Conservation (phyloP, 1,140 invertebrate genomes). For the Odontomachus brunneus region DNA sequence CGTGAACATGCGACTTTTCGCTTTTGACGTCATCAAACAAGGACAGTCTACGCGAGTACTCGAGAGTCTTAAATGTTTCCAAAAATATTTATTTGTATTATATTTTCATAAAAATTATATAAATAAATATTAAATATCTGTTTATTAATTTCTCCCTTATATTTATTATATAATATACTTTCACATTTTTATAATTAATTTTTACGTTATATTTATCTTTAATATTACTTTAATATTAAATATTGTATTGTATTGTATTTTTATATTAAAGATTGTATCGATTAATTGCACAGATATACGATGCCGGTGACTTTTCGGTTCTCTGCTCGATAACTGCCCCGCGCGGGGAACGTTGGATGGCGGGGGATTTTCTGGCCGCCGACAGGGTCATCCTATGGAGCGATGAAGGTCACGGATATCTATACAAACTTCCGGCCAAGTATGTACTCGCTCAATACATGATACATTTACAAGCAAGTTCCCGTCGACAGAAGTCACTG, state of each 20-base stretch:
- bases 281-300: constrained; percentile 89
- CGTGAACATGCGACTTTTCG: too few relatives aligned
- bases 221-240: constrained; percentile 33
- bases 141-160: too few relatives aligned
- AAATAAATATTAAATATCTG: too few relatives aligned
- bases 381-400: constrained; percentile 97
- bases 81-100: too few relatives aligned
- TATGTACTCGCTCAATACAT: constrained; percentile 86
- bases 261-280: constrained; percentile 10
- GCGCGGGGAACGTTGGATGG: constrained; percentile 95
- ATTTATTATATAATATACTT: too few relatives aligned
- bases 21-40: too few relatives aligned
- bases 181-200: too few relatives aligned
- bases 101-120: too few relatives aligned
- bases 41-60: too few relatives aligned
- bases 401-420: constrained; percentile 96
- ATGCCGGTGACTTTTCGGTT: constrained; percentile 97
- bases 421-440: constrained; percentile 98
- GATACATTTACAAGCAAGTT: background rate
- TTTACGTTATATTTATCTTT: too few relatives aligned
- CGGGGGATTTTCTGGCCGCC: constrained; percentile 96
- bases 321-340: constrained; percentile 95
- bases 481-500: background rate
- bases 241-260: too few relatives aligned
- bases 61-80: too few relatives aligned